Conservation (phyloP, 2,797 vertebrate species). For the Thripadectes ignobilis region DNA sequence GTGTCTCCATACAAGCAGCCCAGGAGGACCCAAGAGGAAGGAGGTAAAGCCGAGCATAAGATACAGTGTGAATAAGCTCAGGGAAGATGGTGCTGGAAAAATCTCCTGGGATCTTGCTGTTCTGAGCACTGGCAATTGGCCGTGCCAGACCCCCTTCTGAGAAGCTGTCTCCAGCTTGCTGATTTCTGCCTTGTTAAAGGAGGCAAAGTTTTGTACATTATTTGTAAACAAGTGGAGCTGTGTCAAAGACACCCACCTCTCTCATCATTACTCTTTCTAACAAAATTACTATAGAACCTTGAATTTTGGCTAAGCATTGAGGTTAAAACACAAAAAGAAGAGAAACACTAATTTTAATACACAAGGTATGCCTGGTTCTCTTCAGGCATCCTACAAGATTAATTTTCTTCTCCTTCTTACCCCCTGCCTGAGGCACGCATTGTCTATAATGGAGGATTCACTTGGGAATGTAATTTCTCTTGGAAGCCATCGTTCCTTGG, state of each 20-base stretch:
- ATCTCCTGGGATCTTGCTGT: background rate
- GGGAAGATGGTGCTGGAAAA: background rate
- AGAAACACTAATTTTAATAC: background rate
- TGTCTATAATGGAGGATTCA: background rate
- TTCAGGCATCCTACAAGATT: background rate
- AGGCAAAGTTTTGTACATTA: background rate
- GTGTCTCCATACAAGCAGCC: background rate
- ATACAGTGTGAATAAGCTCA: accelerated
- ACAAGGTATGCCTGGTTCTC: background rate
- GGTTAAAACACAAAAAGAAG: background rate
- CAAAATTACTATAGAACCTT: background rate
- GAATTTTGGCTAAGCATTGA: background rate
- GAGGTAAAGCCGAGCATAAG: background rate
- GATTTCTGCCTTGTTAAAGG: background rate
- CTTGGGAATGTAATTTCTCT: background rate
- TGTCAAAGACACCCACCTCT: background rate
- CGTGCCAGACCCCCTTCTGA: background rate
- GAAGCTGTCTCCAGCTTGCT: conserved; percentile 17
- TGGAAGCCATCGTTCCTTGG: background rate
- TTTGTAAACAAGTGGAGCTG: background rate
- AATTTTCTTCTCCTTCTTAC: background rate
- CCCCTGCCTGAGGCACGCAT: background rate
- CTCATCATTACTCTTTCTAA: background rate
- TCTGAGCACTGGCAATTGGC: accelerated
- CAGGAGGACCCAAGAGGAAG: background rate